Conservation (phyloP, 2,888 invertebrate genomes). For the Morpho achilles region DNA sequence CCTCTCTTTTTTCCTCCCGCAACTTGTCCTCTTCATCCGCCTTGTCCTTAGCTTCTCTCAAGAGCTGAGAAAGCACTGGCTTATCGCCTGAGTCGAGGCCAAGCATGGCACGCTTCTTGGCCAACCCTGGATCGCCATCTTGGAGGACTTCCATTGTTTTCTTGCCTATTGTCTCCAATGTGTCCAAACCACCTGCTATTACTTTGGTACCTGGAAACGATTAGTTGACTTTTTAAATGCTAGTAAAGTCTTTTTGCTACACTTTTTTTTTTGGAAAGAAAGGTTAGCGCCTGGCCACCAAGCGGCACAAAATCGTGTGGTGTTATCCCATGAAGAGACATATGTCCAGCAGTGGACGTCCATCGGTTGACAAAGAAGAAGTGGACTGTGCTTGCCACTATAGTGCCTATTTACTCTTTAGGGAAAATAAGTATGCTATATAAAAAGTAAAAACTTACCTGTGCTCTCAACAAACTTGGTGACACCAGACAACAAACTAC, state of each 20-base stretch:
- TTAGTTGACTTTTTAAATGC: not conserved
- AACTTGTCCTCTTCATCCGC: constrained; percentile 81
- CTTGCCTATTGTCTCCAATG: constrained; percentile 94
- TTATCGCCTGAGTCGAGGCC: constrained; percentile 78
- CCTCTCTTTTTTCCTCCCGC: constrained; percentile 67
- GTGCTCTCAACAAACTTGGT: constrained; percentile 85
- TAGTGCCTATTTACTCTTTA: too few species aligned
- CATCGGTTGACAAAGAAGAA: too few species aligned
- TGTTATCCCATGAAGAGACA: too few species aligned
- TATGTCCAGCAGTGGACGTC: too few species aligned
- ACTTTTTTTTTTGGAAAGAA: too few species aligned
- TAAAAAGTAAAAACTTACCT: constrained; percentile 41
- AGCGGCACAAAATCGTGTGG: too few species aligned
- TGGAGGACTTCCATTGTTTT: constrained; percentile 96
- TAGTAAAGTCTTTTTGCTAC: too few species aligned
- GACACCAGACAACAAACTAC: constrained; percentile 83
- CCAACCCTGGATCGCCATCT: constrained; percentile 94
- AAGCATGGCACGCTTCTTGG: constrained; percentile 86
- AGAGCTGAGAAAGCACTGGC: constrained; percentile 80
- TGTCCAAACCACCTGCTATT: constrained; percentile 89
- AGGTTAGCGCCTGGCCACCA: too few species aligned
- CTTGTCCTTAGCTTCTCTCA: constrained; percentile 86
- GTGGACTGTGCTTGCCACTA: too few species aligned
- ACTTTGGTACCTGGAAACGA: constrained; percentile 81
- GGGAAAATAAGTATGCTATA: too few species aligned